A percentile compares a stretch with the other conserved stretches of the same genome.
Conservation (phyloP, 2,113 vertebrate species). For the Chaenogobius annularis region DNA sequence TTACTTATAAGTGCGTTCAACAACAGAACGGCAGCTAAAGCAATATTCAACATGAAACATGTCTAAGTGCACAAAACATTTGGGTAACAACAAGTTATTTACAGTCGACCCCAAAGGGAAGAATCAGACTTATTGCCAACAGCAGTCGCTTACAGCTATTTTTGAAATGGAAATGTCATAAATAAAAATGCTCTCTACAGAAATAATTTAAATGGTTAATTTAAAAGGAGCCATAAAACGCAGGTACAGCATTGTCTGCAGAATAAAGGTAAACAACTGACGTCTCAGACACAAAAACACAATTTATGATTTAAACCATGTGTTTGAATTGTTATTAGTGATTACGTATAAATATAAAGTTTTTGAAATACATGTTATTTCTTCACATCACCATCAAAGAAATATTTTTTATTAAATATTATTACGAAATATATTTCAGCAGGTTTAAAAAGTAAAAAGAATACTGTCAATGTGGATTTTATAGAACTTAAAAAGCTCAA, state of each 20-base stretch:
- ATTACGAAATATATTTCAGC: no score
- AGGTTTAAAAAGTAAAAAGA: no score
- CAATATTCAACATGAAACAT: slow-evolving; percentile 19
- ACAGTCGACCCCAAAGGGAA: slow-evolving; percentile 23
- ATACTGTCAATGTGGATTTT: slow-evolving; percentile 1
- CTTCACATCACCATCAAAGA: no score
- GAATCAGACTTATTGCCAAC: slow-evolving; percentile 25
- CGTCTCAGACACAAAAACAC: neutral
- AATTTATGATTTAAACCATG: neutral
- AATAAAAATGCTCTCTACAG: slow-evolving; percentile 31
- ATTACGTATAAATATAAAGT: neutral
- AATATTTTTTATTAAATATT: no score
- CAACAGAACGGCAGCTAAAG: slow-evolving; percentile 11
- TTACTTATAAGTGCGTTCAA: neutral
- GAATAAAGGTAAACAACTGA: neutral
- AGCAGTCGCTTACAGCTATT: slow-evolving; percentile 11
- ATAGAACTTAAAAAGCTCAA: slow-evolving; percentile 6
- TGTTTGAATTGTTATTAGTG: neutral
- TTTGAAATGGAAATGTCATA: slow-evolving; percentile 34
- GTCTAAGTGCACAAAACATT: slow-evolving; percentile 25
- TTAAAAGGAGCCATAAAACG: neutral
- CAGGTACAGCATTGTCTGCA: neutral
- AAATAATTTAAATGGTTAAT: neutral
- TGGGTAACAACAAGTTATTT: slow-evolving; percentile 31
- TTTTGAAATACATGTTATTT: no score